Conservation (phyloP, 2,797 vertebrate genomes). For the Myotis myotis region DNA sequence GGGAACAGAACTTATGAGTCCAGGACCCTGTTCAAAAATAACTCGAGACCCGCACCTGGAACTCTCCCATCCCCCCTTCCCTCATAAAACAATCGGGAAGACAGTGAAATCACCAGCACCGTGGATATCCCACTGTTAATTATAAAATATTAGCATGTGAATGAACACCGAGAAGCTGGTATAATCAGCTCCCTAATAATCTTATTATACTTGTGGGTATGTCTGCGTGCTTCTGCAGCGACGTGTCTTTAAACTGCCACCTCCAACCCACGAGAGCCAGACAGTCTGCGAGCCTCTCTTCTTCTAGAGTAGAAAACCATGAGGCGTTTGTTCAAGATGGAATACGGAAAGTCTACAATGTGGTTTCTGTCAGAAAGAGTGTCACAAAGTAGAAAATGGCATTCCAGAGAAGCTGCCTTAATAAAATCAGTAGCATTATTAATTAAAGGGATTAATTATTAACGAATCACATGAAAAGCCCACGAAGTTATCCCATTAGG, state of each 20-base stretch:
- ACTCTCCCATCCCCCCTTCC: background rate
- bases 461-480: background rate
- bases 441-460: background rate
- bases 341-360: background rate
- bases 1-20: background rate
- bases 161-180: background rate
- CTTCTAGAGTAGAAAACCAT: background rate
- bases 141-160: background rate
- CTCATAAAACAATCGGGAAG: background rate
- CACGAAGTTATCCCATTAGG: background rate
- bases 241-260: slow-evolving; percentile 27
- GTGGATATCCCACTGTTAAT: background rate
- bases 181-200: background rate
- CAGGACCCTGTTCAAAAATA: background rate
- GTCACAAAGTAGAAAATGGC: slow-evolving; percentile 28
- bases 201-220: slow-evolving; percentile 15
- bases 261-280: slow-evolving; percentile 43
- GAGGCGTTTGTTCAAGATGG: background rate
- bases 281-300: background rate
- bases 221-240: slow-evolving; percentile 20
- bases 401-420: background rate
- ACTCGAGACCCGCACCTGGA: background rate
- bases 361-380: background rate
- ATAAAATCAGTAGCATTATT: background rate
- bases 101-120: background rate